Evolutionary conservation across 2,113 vertebrate species (phyloP).

Genomic region (Lophius piscatorius): DNA sequence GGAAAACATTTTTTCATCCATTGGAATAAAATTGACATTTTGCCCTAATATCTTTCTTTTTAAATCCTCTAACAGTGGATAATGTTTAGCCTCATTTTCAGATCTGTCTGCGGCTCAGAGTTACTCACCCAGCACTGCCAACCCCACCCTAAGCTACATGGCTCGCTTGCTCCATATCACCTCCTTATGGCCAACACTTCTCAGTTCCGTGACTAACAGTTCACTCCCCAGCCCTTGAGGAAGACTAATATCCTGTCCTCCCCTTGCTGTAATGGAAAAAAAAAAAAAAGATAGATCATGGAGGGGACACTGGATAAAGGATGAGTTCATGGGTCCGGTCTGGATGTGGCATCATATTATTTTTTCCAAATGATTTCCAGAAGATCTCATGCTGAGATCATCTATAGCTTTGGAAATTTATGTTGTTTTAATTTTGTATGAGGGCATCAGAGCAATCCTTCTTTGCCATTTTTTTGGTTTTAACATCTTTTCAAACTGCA

Average conservation of each 20-base stretch:
- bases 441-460: no score
- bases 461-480: no score
- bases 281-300: slow-evolving; percentile 11
- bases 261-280: slow-evolving; percentile 67
- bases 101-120: slow-evolving; percentile 15
- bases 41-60: not conserved
- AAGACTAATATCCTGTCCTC: slow-evolving; percentile 74
- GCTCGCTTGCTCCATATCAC: slow-evolving; percentile 46
- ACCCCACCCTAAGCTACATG: slow-evolving; percentile 29
- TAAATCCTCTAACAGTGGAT: not conserved
- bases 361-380: slow-evolving; percentile 18
- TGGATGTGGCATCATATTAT: slow-evolving; percentile 15
- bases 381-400: slow-evolving; percentile 15
- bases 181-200: slow-evolving; percentile 50
- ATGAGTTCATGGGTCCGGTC: slow-evolving; percentile 12
- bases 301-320: slow-evolving; percentile 30
- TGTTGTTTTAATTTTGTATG: no score
- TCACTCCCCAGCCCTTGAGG: slow-evolving; percentile 51
- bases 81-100: slow-evolving; percentile 14
- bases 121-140: slow-evolving; percentile 17
- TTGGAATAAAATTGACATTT: not conserved
- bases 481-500: no score
- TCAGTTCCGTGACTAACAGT: slow-evolving; percentile 52
- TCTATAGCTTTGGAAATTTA: no score
- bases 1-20: not conserved